phyloP scores from a whole-genome alignment of 23 tunicate genomes.

The Halocynthia roretzi region DNA sequence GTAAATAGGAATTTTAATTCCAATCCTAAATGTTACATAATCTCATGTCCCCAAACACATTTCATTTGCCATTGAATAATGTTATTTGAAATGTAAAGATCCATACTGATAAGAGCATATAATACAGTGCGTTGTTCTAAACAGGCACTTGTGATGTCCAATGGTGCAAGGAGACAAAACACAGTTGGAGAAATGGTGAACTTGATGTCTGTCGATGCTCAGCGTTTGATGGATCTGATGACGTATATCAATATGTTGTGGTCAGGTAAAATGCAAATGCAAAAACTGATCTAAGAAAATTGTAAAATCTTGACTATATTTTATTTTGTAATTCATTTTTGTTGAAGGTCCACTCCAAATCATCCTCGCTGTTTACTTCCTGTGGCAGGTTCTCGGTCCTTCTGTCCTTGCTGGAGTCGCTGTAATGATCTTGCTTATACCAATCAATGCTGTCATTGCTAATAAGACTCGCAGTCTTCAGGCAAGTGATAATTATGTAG shows the following conservation, averaged over 20 bases:
- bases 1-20: no score
- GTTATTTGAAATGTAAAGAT: not conserved
- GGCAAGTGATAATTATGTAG: no score
- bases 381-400: slow-evolving; percentile 60
- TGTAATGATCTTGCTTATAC: slow-evolving; percentile 86
- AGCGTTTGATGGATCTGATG: slow-evolving; percentile 89
- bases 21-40: no score
- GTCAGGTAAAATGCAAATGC: no score
- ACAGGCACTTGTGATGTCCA: slow-evolving; percentile 69
- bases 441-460: slow-evolving; percentile 79
- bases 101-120: not conserved
- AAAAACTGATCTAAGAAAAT: no score
- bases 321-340: no score
- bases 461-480: slow-evolving; percentile 58
- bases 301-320: no score
- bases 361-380: slow-evolving; percentile 77
- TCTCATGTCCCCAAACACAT: no score
- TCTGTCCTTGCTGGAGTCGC: slow-evolving; percentile 78
- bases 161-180: slow-evolving; percentile 65
- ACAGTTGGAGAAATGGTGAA: slow-evolving; percentile 97
- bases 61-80: no score
- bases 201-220: slow-evolving; percentile 97
- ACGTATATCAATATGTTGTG: slow-evolving; percentile 78
- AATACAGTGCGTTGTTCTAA: not conserved
- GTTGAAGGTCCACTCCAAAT: slow-evolving; percentile 95